Evolutionary conservation across 2,797 vertebrate species (phyloP).

Genomic region (Channallabes apus): DNA sequence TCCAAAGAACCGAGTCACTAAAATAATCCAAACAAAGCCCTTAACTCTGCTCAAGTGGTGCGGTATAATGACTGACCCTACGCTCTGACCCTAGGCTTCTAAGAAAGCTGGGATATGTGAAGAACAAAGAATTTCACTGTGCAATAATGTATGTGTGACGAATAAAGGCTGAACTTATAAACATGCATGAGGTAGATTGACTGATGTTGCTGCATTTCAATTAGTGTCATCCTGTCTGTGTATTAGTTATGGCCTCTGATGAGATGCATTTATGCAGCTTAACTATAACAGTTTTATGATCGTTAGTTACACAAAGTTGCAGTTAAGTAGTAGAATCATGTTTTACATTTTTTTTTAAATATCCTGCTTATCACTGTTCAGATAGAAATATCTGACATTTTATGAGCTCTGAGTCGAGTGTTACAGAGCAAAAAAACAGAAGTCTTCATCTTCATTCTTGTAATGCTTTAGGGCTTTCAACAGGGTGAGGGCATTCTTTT

Average conservation of each 20-base stretch:
- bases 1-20: too few species aligned
- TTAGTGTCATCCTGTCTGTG: too few species aligned
- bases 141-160: too few species aligned
- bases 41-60: too few species aligned
- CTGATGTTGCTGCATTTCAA: background rate
- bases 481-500: slow-evolving; percentile 33
- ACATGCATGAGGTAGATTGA: background rate
- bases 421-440: background rate
- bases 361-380: background rate
- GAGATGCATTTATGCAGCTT: background rate
- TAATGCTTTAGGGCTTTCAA: slow-evolving; percentile 32
- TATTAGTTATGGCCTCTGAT: background rate
- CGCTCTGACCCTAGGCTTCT: too few species aligned
- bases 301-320: background rate
- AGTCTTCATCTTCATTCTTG: slow-evolving; percentile 33
- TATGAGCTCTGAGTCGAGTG: background rate
- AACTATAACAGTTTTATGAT: background rate
- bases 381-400: background rate
- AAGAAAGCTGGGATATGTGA: too few species aligned
- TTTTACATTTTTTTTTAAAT: background rate
- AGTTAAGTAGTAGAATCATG: background rate
- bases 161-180: background rate
- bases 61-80: too few species aligned
- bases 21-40: too few species aligned
- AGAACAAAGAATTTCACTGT: too few species aligned